Conservation (phyloP, 2,797 vertebrate species). For the Neosilurus hyrtlii region DNA sequence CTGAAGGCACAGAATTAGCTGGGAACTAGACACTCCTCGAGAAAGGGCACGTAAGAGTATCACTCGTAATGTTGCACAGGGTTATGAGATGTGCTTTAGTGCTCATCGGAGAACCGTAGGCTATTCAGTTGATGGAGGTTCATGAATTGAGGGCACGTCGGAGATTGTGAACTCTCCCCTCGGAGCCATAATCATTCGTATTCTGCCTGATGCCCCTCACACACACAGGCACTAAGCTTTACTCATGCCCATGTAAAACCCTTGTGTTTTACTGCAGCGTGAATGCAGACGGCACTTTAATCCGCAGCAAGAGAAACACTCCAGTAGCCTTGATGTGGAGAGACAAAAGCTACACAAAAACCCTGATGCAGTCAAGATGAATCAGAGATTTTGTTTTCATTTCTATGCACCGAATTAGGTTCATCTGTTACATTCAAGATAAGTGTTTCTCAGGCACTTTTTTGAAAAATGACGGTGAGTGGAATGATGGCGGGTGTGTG, state of each 20-base stretch:
- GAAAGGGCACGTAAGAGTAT: conserved; percentile 28
- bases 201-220: conserved; percentile 39
- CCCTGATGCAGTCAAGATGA: background rate
- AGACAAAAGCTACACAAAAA: background rate
- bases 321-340: conserved; percentile 21
- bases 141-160: conserved; percentile 45
- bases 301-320: conserved; percentile 21
- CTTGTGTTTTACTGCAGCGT: conserved; percentile 26
- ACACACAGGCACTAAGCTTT: conserved; percentile 17
- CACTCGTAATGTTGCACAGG: conserved; percentile 18
- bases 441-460: conserved; percentile 8
- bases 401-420: conserved; percentile 10
- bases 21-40: conserved; percentile 24
- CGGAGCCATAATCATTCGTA: conserved; percentile 39
- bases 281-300: conserved; percentile 32
- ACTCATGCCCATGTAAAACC: conserved; percentile 32
- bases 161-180: conserved; percentile 47
- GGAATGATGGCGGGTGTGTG: background rate
- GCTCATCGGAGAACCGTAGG: conserved; percentile 32
- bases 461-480: background rate
- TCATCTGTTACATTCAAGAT: conserved; percentile 28
- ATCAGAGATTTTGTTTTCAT: conserved; percentile 25
- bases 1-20: conserved; percentile 25
- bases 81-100: conserved; percentile 39
- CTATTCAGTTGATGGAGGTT: conserved; percentile 40